Percentiles rank a stretch among this genome's conserved stretches.
phyloP scores from a whole-genome alignment of 2,113 vertebrate species.

The Colaptes auratus region DNA sequence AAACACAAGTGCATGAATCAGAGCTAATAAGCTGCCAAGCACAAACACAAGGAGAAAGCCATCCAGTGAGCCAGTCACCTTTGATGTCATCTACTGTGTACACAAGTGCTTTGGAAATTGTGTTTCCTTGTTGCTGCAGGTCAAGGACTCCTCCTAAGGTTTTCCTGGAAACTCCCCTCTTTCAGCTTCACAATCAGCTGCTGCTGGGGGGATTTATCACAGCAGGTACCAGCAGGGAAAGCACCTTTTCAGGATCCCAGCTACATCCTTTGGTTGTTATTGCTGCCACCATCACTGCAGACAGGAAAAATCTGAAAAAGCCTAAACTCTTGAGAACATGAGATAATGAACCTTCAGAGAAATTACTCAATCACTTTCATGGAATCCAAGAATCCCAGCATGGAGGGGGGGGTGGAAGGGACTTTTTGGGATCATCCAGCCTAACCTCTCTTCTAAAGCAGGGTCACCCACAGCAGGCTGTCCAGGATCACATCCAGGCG shows the following conservation, averaged over 20 bases:
- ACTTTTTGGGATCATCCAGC: too few relatives aligned
- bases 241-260: accelerated
- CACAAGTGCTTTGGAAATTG: neutral
- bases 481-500: too few relatives aligned
- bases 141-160: neutral
- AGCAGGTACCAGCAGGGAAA: neutral
- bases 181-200: neutral
- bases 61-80: neutral
- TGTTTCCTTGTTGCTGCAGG: slow-evolving; percentile 17
- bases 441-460: too few relatives aligned
- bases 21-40: neutral
- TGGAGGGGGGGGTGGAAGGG: too few relatives aligned
- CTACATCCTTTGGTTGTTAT: accelerated
- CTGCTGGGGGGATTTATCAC: accelerated
- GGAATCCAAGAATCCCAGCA: too few relatives aligned
- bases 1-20: neutral
- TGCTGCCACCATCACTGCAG: accelerated
- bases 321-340: accelerated
- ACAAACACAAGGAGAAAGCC: neutral
- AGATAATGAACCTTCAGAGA: neutral
- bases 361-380: accelerated
- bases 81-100: neutral
- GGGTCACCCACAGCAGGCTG: too few relatives aligned
- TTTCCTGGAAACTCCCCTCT: neutral
- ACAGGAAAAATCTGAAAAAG: accelerated